These are phyloP conservation scores for Xylophagus ater DNA, from an alignment of 2,888 invertebrate genomes.

Conservation along the genomic window DNA sequence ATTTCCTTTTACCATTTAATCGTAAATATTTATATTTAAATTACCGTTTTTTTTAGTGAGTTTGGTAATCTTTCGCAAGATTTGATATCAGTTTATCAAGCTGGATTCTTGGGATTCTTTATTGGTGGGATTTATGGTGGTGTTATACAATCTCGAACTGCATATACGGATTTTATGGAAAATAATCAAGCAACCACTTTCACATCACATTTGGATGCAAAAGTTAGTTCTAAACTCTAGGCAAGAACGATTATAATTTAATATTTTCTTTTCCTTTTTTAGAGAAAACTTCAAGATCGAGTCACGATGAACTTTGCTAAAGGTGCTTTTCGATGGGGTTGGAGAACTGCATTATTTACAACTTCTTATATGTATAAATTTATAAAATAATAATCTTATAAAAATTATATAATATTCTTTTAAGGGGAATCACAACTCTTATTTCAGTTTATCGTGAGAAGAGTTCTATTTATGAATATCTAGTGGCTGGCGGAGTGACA, in stretches of 20 bases:
- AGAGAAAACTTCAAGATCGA: conserved; percentile 59
- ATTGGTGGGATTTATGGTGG: conserved; percentile 57
- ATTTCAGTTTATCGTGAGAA: conserved; percentile 57
- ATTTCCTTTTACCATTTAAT: neutral
- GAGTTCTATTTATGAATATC: conserved; percentile 54
- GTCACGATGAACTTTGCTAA: conserved; percentile 57
- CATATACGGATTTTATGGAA: conserved; percentile 57
- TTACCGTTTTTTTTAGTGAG: conserved; percentile 44
- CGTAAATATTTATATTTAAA: neutral
- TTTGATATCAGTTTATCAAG: conserved; percentile 48
- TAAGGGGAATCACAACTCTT: conserved; percentile 50
- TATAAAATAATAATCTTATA: conserved; percentile 2
- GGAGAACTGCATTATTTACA: conserved; percentile 56
- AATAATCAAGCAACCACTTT: conserved; percentile 64
- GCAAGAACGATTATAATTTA: neutral
- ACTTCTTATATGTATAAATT: conserved; percentile 52
- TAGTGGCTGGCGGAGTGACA: conserved; percentile 51
- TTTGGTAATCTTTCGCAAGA: conserved; percentile 52
- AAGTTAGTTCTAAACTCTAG: conserved; percentile 39
- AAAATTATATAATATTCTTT: conserved; percentile 23
- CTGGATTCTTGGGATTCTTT: conserved; percentile 47
- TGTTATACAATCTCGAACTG: conserved; percentile 45
- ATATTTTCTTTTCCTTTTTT: conserved; percentile 24
- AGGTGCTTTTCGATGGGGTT: conserved; percentile 60
- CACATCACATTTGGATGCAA: conserved; percentile 52